phyloP scores from a whole-genome alignment of 2,113 vertebrate species.

The Dinomys branickii region DNA sequence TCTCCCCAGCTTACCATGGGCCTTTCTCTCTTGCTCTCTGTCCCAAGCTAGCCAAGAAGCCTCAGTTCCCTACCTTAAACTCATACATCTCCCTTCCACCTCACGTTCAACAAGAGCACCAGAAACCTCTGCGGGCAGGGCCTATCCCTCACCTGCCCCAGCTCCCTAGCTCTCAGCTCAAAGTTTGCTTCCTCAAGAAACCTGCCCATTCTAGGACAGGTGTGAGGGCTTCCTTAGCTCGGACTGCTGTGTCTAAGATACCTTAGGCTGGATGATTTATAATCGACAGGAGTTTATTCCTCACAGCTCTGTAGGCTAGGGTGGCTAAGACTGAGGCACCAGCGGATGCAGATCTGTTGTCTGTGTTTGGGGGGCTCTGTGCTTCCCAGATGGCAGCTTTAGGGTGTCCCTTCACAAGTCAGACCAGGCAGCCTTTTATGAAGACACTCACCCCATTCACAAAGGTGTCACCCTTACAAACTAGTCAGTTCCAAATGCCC shows the following conservation, averaged over 20 bases:
- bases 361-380: neutral
- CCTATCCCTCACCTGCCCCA: neutral
- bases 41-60: neutral
- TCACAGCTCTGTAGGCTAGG: neutral
- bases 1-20: neutral
- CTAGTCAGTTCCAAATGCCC: neutral
- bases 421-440: neutral
- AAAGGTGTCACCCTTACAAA: neutral
- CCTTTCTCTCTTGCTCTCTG: neutral
- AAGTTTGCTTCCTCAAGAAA: neutral
- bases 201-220: neutral
- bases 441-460: neutral
- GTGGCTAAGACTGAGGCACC: neutral
- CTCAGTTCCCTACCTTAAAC: slow-evolving; percentile 11
- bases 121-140: neutral
- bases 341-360: neutral
- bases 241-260: neutral
- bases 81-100: neutral
- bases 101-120: neutral
- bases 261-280: neutral
- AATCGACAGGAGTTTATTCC: neutral
- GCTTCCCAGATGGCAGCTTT: neutral
- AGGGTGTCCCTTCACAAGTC: neutral
- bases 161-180: neutral
- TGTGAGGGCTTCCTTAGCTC: neutral